Evolutionary conservation across 2,113 vertebrate species (phyloP).

Genomic region (Campylomormyrus numenius): DNA sequence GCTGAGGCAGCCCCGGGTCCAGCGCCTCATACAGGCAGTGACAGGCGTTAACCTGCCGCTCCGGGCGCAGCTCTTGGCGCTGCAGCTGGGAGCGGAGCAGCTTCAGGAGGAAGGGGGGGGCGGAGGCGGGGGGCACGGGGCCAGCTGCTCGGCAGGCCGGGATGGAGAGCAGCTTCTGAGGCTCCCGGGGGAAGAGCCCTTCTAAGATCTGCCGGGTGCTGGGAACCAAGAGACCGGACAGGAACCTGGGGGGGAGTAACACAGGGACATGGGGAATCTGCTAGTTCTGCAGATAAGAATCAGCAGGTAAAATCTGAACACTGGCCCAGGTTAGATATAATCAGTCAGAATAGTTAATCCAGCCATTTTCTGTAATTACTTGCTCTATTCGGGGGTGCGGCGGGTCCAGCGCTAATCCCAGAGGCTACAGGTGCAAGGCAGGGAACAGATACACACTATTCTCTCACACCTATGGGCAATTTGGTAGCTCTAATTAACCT

Average conservation of each 20-base stretch:
- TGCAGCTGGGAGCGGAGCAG: slow-evolving; percentile 39
- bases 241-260: slow-evolving; percentile 29
- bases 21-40: slow-evolving; percentile 46
- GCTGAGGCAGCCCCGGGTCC: slow-evolving; percentile 31
- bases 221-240: slow-evolving; percentile 42
- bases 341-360: neutral
- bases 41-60: slow-evolving; percentile 37
- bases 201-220: slow-evolving; percentile 37
- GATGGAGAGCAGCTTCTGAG: neutral
- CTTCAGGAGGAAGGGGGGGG: slow-evolving; percentile 28
- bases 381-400: neutral
- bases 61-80: slow-evolving; percentile 26
- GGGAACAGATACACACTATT: too few species aligned
- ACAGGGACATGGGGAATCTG: neutral
- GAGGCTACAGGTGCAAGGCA: neutral
- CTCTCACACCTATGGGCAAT: neutral
- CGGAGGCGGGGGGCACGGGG: neutral
- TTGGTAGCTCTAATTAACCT: neutral
- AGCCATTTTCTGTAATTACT: neutral
- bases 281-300: neutral
- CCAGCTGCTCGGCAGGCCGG: neutral
- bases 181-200: slow-evolving; percentile 31
- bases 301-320: neutral
- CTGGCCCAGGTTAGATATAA: neutral
- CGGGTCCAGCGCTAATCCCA: neutral